Evolutionary conservation across 2,797 vertebrate species (phyloP).

Genomic region (Apogon talboti): DNA sequence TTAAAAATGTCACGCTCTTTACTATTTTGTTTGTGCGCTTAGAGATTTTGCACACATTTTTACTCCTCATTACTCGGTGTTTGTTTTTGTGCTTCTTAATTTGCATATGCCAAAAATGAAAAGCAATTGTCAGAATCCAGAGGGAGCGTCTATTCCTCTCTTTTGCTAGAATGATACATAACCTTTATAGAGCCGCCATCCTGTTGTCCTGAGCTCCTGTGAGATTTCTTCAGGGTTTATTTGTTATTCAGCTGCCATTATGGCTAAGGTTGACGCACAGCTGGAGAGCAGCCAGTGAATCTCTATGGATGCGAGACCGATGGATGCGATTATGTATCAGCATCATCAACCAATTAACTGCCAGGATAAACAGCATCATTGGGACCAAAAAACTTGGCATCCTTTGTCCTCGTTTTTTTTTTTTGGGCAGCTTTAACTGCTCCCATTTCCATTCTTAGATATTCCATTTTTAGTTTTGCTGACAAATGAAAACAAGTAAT

Average conservation of each 20-base stretch:
- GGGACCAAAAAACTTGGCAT: conserved; percentile 23
- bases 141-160: too few relatives aligned
- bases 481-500: conserved; percentile 37
- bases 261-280: conserved; percentile 66
- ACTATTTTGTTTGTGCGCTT: conserved; percentile 9
- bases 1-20: conserved; percentile 35
- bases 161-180: conserved; percentile 30
- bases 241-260: conserved; percentile 74
- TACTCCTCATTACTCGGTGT: conserved; percentile 10
- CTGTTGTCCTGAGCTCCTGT: conserved; percentile 35
- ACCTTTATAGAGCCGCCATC: conserved; percentile 59
- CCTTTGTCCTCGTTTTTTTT: conserved; percentile 13
- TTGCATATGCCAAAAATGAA: not conserved
- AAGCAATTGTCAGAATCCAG: not conserved
- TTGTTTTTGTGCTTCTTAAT: conserved; percentile 3
- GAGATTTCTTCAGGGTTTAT: conserved; percentile 62
- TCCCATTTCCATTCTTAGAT: conserved; percentile 56
- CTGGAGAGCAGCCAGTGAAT: conserved; percentile 53
- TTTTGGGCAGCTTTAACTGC: conserved; percentile 17
- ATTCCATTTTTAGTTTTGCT: conserved; percentile 45
- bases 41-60: conserved; percentile 12
- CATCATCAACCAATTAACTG: conserved; percentile 39
- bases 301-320: conserved; percentile 44
- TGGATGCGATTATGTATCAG: conserved; percentile 47
- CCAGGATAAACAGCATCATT: conserved; percentile 7